Conservation (phyloP, 64 coral and sea anemone genomes). For the Montipora sp. region DNA sequence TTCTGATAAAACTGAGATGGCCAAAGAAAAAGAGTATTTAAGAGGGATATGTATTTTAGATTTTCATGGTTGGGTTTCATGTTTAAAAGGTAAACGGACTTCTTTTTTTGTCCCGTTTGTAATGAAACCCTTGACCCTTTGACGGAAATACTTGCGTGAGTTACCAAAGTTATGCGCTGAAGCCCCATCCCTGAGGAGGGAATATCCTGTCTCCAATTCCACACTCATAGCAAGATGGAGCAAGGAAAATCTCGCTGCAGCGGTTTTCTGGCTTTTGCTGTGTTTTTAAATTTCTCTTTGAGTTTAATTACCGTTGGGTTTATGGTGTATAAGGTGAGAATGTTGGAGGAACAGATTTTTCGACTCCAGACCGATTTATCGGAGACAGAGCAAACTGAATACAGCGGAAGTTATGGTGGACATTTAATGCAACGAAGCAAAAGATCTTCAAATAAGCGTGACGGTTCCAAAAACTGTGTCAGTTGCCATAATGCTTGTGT, state of each 20-base stretch:
- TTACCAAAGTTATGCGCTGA: neutral
- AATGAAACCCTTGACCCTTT: neutral
- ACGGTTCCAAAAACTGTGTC: slow-evolving; percentile 3
- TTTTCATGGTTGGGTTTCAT: too few relatives aligned
- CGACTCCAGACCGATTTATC: neutral
- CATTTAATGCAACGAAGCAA: slow-evolving; percentile 2
- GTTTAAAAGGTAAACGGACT: too few relatives aligned
- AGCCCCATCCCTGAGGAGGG: neutral
- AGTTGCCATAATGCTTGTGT: slow-evolving; percentile 44
- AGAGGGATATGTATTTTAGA: too few relatives aligned
- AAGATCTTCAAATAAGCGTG: neutral
- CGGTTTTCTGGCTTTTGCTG: slow-evolving; percentile 10
- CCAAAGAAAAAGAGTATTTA: too few relatives aligned
- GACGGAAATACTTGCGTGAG: neutral
- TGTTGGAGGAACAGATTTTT: too few relatives aligned
- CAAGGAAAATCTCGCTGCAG: slow-evolving; percentile 17
- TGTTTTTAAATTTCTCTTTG: slow-evolving; percentile 32
- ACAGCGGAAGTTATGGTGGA: neutral
- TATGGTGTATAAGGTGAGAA: slow-evolving; percentile 28
- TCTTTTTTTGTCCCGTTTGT: too few relatives aligned
- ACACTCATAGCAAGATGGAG: slow-evolving; percentile 15
- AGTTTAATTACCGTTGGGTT: slow-evolving; percentile 17
- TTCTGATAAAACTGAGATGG: too few relatives aligned
- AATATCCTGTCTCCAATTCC: neutral
- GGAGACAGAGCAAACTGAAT: neutral